Conservation (phyloP, 2,888 invertebrate genomes). For the Phaedon cochleariae region DNA sequence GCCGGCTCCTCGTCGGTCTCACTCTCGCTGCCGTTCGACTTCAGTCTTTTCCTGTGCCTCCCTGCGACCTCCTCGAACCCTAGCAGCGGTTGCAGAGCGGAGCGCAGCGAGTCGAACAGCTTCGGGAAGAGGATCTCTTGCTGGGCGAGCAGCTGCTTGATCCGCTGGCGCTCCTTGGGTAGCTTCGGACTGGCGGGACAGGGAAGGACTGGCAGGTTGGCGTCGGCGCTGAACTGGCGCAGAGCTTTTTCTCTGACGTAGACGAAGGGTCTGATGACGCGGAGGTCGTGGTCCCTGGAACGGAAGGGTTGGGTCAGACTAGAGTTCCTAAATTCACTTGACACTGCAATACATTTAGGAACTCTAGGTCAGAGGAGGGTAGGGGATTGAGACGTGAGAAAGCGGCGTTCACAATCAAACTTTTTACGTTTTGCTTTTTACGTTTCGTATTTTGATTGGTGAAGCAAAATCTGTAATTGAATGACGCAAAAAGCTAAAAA, state of each 20-base stretch:
- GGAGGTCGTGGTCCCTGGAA: slow-evolving; percentile 78
- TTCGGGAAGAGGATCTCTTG: slow-evolving; percentile 82
- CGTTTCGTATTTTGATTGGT: too few species aligned
- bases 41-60: slow-evolving; percentile 68
- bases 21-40: slow-evolving; percentile 68
- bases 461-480: too few species aligned
- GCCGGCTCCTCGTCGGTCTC: slow-evolving; percentile 75
- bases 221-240: slow-evolving; percentile 76
- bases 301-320: too few species aligned
- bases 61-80: slow-evolving; percentile 58
- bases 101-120: slow-evolving; percentile 76
- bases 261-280: slow-evolving; percentile 87
- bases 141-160: slow-evolving; percentile 74
- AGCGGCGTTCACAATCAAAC: too few species aligned
- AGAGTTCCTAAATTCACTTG: too few species aligned
- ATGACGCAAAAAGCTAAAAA: too few species aligned
- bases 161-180: slow-evolving; percentile 64
- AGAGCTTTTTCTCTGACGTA: slow-evolving; percentile 83
- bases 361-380: too few species aligned
- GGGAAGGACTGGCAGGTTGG: slow-evolving; percentile 71
- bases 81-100: slow-evolving; percentile 77
- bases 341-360: too few species aligned
- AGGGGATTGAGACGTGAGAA: too few species aligned
- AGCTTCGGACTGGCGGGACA: slow-evolving; percentile 52
- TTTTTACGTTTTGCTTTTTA: too few species aligned